phyloP scores from a whole-genome alignment of 2,113 vertebrate species.

The Oreochromis niloticus region DNA sequence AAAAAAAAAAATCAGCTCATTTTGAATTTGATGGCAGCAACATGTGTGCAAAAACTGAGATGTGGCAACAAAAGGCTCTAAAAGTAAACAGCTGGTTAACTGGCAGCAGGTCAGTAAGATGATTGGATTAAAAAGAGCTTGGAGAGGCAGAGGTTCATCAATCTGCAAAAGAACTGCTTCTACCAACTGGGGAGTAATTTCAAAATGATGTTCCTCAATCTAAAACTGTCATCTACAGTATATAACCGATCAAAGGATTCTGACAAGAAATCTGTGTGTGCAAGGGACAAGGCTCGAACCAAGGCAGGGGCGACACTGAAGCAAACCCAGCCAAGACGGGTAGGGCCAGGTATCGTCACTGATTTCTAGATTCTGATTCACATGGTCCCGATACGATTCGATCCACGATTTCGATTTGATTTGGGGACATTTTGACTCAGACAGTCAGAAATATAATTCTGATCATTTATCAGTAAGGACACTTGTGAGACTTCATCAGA shows the following conservation, averaged over 20 bases:
- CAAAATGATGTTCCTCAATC: neutral
- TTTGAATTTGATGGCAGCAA: neutral
- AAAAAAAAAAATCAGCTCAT: rapidly evolving
- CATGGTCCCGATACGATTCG: rapidly evolving
- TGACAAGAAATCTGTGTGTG: neutral
- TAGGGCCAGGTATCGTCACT: rapidly evolving
- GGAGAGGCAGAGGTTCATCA: neutral
- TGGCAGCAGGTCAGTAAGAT: neutral
- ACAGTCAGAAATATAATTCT: neutral
- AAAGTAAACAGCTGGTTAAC: neutral
- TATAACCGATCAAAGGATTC: rapidly evolving
- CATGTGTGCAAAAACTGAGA: neutral
- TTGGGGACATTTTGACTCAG: rapidly evolving
- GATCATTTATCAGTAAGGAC: neutral
- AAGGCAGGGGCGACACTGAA: rapidly evolving
- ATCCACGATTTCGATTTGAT: neutral
- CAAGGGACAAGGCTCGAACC: neutral
- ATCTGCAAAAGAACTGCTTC: rapidly evolving
- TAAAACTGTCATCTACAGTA: neutral
- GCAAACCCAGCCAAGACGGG: neutral
- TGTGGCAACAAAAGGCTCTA: neutral
- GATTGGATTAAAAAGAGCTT: neutral
- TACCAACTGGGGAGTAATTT: neutral
- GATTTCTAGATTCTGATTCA: neutral
- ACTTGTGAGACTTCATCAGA: rapidly evolving